These are phyloP conservation scores for Haemorhous mexicanus DNA, from an alignment of 2,113 vertebrate genomes.

Conservation along the genomic window DNA sequence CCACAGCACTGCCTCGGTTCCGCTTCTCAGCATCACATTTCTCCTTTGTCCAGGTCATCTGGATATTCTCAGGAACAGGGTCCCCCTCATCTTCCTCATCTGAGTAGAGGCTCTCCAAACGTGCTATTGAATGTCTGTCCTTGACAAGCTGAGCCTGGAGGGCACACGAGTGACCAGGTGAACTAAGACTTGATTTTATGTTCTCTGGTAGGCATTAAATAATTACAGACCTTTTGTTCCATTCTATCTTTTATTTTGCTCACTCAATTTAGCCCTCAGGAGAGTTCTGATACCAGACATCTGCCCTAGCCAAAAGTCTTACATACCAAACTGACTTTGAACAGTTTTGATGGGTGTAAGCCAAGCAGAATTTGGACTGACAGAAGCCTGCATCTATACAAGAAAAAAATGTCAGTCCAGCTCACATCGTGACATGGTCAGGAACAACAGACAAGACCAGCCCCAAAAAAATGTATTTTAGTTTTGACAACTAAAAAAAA, in stretches of 20 bases:
- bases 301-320: not conserved
- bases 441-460: not conserved
- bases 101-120: conserved; percentile 90
- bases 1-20: conserved; percentile 79
- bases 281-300: not conserved
- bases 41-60: conserved; percentile 98
- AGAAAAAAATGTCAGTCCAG: not conserved
- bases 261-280: not conserved
- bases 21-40: conserved; percentile 83
- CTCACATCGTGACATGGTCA: not conserved
- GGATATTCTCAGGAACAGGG: conserved; percentile 83
- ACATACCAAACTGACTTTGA: not conserved
- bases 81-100: conserved; percentile 91
- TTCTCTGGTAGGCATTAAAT: not conserved
- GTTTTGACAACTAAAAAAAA: not conserved
- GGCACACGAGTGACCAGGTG: not conserved
- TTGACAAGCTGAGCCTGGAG: conserved; percentile 93
- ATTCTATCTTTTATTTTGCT: not conserved
- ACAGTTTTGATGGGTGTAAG: not conserved
- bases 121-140: conserved; percentile 90
- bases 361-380: not conserved
- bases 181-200: not conserved
- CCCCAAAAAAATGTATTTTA: not conserved
- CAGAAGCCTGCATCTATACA: not conserved
- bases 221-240: not conserved